Conservation (phyloP, 1,140 invertebrate species). For the Leptinotarsa undecemlineata region DNA sequence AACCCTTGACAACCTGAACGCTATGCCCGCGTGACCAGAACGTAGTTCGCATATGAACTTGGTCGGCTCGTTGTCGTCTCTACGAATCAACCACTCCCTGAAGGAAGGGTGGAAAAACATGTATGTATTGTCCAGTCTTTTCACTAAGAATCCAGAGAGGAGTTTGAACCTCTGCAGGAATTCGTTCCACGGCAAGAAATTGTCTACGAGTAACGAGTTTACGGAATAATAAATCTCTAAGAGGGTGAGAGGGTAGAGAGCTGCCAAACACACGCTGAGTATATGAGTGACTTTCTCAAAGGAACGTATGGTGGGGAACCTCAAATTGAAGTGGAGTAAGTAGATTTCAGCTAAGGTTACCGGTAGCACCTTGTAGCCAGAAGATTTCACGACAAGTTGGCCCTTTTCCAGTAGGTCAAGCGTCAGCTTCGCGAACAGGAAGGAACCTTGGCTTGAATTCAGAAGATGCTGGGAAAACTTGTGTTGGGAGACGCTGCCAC, state of each 20-base stretch:
- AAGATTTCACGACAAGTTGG: conserved; percentile 89
- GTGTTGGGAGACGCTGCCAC: conserved; percentile 64
- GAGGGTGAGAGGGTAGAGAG: conserved; percentile 85
- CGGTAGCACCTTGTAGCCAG: conserved; percentile 90
- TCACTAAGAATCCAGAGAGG: conserved; percentile 83
- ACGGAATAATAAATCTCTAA: conserved; percentile 93
- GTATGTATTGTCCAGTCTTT: conserved; percentile 87
- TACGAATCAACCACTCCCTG: conserved; percentile 92
- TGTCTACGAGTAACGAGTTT: conserved; percentile 78
- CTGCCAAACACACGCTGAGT: conserved; percentile 86
- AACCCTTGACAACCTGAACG: conserved; percentile 81
- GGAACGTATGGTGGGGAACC: conserved; percentile 86
- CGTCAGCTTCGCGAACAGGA: conserved; percentile 88
- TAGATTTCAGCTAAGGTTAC: conserved; percentile 92
- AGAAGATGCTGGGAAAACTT: conserved; percentile 88
- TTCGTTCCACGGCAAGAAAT: conserved; percentile 85
- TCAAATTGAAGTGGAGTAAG: conserved; percentile 88
- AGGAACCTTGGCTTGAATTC: conserved; percentile 82
- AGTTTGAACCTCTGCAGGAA: conserved; percentile 85
- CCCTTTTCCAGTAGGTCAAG: conserved; percentile 93
- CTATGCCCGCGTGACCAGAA: conserved; percentile 88
- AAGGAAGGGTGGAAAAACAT: conserved; percentile 97
- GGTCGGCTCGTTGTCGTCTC: conserved; percentile 84
- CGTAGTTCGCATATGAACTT: conserved; percentile 90
- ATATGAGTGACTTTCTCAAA: conserved; percentile 88